A percentile compares a stretch with the other conserved stretches of the same genome.
These are phyloP conservation scores for Aphaenogaster ashmeadi DNA, from an alignment of 1,140 invertebrate species.

Conservation along the genomic window DNA sequence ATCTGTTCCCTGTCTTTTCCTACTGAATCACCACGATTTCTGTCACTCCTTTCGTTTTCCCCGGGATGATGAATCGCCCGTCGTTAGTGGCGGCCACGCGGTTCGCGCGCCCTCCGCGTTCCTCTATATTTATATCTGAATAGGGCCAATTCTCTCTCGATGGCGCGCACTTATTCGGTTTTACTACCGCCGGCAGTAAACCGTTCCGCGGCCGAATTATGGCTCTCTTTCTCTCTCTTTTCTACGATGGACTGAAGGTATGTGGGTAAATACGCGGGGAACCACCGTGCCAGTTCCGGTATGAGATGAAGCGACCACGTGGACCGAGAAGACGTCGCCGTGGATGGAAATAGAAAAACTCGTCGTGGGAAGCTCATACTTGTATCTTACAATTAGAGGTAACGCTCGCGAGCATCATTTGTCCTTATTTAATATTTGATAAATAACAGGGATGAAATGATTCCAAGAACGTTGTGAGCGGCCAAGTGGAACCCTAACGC, in stretches of 20 bases:
- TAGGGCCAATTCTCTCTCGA: slow-evolving; percentile 39
- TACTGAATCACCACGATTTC: slow-evolving; percentile 77
- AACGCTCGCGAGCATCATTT: not conserved
- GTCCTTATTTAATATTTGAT: no score
- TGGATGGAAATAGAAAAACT: slow-evolving; percentile 62
- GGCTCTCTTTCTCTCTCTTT: slow-evolving; percentile 3
- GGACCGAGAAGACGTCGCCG: slow-evolving; percentile 27
- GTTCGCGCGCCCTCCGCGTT: not conserved
- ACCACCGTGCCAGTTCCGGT: slow-evolving; percentile 49
- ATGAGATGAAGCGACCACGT: not conserved
- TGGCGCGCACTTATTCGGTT: slow-evolving; percentile 61
- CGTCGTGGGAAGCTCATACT: not conserved
- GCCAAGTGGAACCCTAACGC: no score
- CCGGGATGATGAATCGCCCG: slow-evolving; percentile 74
- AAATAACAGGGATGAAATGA: no score
- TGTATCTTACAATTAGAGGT: not conserved
- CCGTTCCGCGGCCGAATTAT: slow-evolving; percentile 33
- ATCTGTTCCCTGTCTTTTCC: slow-evolving; percentile 72
- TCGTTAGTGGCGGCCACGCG: slow-evolving; percentile 71
- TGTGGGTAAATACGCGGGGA: slow-evolving; percentile 52
- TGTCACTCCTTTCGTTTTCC: slow-evolving; percentile 76
- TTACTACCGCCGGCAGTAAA: slow-evolving; percentile 69
- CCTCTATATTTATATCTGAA: slow-evolving; percentile 46
- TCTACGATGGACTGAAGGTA: not conserved
- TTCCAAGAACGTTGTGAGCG: no score